A percentile compares a stretch with the other conserved stretches of the same genome.
These are phyloP conservation scores for Cydia amplana DNA, from an alignment of 1,140 invertebrate genomes.

Conservation along the genomic window DNA sequence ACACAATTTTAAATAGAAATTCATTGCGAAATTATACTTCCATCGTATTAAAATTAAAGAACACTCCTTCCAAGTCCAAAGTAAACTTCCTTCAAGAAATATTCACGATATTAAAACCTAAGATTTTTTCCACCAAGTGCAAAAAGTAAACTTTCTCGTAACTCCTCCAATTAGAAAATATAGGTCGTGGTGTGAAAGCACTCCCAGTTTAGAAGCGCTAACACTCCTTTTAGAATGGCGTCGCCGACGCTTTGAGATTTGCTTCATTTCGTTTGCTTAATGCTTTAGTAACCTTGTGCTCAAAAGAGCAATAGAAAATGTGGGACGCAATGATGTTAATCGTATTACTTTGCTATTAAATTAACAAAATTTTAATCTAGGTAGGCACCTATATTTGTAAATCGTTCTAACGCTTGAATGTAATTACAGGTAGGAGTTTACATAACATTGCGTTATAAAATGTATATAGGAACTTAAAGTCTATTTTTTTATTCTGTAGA, in stretches of 20 bases:
- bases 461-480: too few relatives aligned
- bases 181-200: neutral
- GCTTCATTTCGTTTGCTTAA: slow-evolving; percentile 6
- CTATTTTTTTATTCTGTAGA: too few relatives aligned
- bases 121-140: neutral
- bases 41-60: too few relatives aligned
- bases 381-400: too few relatives aligned
- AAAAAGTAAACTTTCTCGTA: slow-evolving; percentile 14
- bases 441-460: too few relatives aligned
- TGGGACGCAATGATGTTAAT: neutral
- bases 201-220: neutral
- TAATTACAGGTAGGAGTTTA: too few relatives aligned
- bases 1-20: too few relatives aligned
- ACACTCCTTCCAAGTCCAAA: neutral
- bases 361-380: too few relatives aligned
- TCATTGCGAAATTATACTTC: too few relatives aligned
- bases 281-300: slow-evolving; percentile 1
- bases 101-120: neutral
- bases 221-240: neutral
- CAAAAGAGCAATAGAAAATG: neutral
- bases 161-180: slow-evolving; percentile 7
- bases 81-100: neutral
- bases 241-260: neutral
- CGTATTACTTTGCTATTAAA: too few relatives aligned
- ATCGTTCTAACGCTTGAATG: too few relatives aligned